Evolutionary conservation across 1,140 invertebrate genomes (phyloP).

Genomic region (Atta colombica): DNA sequence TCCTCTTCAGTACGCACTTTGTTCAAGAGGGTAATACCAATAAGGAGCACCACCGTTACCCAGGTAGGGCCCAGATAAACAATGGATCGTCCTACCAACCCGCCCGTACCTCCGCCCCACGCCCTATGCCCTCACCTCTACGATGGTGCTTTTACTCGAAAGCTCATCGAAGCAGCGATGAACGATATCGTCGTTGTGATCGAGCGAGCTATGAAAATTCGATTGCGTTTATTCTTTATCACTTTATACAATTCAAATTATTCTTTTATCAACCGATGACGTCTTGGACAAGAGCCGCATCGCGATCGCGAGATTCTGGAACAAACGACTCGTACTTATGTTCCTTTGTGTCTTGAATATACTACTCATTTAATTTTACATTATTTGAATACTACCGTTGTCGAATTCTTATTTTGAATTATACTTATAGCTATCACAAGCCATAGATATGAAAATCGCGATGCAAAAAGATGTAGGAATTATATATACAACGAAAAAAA

Average conservation of each 20-base stretch:
- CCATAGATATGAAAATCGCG: not conserved
- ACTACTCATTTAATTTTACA: constrained; percentile 1
- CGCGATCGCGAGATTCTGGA: constrained; percentile 16
- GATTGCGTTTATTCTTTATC: not conserved
- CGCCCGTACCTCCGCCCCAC: not conserved
- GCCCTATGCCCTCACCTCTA: not conserved
- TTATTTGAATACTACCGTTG: not conserved
- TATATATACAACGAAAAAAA: not conserved
- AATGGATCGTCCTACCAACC: constrained; percentile 63
- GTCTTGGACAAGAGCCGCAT: not conserved
- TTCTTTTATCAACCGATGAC: not conserved
- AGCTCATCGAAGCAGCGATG: not conserved
- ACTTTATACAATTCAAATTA: not conserved
- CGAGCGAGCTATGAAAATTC: constrained; percentile 5
- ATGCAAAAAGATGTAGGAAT: not conserved
- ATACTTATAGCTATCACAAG: not conserved
- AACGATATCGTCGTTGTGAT: not conserved
- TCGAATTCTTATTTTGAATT: not conserved
- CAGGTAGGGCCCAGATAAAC: constrained; percentile 81
- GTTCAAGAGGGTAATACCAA: constrained; percentile 84
- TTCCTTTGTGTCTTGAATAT: not conserved
- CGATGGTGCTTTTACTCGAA: constrained; percentile 22
- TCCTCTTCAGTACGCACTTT: constrained; percentile 85
- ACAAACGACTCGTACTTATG: not conserved
- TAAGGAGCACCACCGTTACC: constrained; percentile 82